These are phyloP conservation scores for Oikopleura albicans DNA, from an alignment of 23 tunicate genomes.

Conservation along the genomic window DNA sequence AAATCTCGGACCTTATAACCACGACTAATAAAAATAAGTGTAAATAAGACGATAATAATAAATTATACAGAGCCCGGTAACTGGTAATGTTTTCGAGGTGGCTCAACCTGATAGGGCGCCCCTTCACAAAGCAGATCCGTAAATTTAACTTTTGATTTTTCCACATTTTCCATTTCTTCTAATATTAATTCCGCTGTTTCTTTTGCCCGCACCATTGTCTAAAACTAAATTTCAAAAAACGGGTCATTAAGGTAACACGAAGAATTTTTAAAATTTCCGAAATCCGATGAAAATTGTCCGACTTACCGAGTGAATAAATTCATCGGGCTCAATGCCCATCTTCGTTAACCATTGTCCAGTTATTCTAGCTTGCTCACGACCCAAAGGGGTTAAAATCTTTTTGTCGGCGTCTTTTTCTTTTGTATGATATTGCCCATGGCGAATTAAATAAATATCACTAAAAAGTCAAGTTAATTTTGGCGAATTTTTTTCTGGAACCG, in stretches of 20 bases:
- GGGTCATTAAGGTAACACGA: neutral
- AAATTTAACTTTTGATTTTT: neutral
- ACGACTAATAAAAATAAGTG: too few relatives aligned
- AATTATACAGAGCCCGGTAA: too few relatives aligned
- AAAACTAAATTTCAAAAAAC: neutral
- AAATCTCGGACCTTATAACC: too few relatives aligned
- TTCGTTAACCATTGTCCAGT: neutral
- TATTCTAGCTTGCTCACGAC: neutral
- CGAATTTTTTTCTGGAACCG: too few relatives aligned
- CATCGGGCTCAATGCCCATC: neutral
- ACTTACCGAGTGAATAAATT: neutral
- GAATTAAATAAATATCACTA: slow-evolving; percentile 14
- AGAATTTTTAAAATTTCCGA: neutral
- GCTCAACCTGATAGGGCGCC: neutral
- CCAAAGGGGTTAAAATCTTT: neutral
- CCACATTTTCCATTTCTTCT: neutral
- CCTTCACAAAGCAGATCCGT: neutral
- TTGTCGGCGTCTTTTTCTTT: neutral
- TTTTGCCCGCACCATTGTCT: neutral
- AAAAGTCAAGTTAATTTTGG: too few relatives aligned
- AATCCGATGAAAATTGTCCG: too few relatives aligned
- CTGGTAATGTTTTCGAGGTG: neutral
- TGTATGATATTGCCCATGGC: neutral
- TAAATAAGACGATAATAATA: too few relatives aligned
- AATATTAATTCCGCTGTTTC: neutral